These are phyloP conservation scores for Eupithecia subumbrata DNA, from an alignment of 2,888 invertebrate species.

Conservation along the genomic window DNA sequence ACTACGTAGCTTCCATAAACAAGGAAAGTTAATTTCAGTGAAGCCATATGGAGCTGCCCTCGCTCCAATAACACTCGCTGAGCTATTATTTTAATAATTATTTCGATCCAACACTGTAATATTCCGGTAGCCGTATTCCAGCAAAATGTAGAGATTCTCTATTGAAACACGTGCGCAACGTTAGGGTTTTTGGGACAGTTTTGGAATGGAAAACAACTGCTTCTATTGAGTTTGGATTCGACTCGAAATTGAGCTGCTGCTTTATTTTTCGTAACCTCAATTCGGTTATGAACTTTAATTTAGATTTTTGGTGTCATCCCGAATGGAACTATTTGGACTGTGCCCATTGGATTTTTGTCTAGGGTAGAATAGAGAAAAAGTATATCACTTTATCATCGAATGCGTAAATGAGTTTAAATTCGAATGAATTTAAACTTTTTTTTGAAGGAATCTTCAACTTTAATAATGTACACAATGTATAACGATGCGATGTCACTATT, in stretches of 20 bases:
- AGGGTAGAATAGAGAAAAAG: no score
- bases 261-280: background rate
- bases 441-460: no score
- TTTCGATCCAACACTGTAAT: slow-evolving; percentile 41
- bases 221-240: background rate
- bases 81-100: slow-evolving; percentile 50
- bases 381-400: no score
- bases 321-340: no score
- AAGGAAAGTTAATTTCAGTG: slow-evolving; percentile 55
- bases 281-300: background rate
- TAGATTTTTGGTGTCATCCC: background rate
- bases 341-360: no score
- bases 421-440: no score
- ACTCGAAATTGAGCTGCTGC: background rate
- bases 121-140: background rate
- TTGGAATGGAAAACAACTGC: background rate
- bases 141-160: background rate
- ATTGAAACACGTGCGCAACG: background rate
- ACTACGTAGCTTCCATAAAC: slow-evolving; percentile 47
- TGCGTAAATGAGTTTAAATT: no score
- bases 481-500: no score
- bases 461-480: no score
- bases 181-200: background rate
- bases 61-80: slow-evolving; percentile 50
- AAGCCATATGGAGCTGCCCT: slow-evolving; percentile 49